Conservation (phyloP, 2,113 vertebrate species). For the Natator depressus region DNA sequence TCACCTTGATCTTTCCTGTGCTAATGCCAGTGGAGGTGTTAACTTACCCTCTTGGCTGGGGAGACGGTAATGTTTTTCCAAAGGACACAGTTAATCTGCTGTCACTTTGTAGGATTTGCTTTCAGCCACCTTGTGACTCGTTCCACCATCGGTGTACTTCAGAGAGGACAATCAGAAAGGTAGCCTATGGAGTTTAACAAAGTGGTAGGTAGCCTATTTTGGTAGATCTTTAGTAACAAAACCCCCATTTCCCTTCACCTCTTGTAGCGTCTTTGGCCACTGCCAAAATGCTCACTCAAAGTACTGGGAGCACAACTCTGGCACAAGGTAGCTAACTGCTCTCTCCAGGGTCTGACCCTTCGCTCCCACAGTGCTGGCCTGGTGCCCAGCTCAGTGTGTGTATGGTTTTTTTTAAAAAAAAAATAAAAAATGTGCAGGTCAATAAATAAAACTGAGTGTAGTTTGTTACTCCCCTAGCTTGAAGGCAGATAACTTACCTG, state of each 20-base stretch:
- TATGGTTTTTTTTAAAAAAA: too few relatives aligned
- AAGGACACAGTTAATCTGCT: background rate
- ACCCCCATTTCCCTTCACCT: background rate
- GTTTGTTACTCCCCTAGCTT: background rate
- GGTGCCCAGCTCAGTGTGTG: conserved; percentile 23
- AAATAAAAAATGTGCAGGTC: background rate
- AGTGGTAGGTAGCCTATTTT: background rate
- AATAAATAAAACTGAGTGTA: background rate
- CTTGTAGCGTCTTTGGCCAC: background rate
- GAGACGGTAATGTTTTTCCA: background rate
- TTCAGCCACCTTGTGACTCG: background rate
- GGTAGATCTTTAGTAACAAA: background rate
- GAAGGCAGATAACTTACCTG: conserved; percentile 9
- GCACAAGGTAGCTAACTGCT: conserved; percentile 1
- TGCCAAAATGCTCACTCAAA: background rate
- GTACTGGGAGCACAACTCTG: background rate
- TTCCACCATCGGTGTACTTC: background rate
- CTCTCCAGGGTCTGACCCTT: conserved; percentile 21
- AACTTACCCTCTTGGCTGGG: background rate
- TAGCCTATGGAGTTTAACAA: background rate
- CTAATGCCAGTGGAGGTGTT: background rate
- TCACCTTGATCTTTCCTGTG: background rate
- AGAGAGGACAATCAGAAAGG: background rate
- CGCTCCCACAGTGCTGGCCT: conserved; percentile 42
- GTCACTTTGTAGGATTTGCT: background rate